phyloP scores from a whole-genome alignment of 2,113 vertebrate species.

The Orientallactaga bullata region DNA sequence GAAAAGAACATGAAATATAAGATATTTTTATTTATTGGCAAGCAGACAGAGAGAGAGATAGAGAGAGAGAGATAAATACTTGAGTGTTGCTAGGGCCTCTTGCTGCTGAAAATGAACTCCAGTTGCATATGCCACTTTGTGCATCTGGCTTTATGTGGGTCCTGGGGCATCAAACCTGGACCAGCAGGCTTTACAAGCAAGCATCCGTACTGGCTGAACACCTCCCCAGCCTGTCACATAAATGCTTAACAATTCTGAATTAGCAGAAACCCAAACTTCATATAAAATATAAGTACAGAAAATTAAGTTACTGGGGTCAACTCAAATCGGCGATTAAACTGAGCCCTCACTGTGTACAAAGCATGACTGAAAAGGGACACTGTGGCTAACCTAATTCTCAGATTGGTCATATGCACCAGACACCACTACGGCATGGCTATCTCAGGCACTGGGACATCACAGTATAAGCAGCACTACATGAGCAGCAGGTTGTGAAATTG shows the following conservation, averaged over 20 bases:
- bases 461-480: neutral
- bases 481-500: neutral
- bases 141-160: too few relatives aligned
- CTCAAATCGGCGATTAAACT: neutral
- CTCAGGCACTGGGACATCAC: neutral
- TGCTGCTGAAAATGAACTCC: too few relatives aligned
- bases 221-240: neutral
- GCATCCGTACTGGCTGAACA: too few relatives aligned
- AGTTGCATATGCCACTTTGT: too few relatives aligned
- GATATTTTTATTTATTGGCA: too few relatives aligned
- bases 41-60: too few relatives aligned
- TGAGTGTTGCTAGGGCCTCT: too few relatives aligned
- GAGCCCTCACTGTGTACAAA: neutral
- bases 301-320: slow-evolving; percentile 19
- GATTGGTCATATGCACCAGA: neutral
- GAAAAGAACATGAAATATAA: neutral
- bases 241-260: neutral
- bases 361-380: neutral
- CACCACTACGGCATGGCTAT: neutral
- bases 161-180: too few relatives aligned
- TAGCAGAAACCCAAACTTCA: slow-evolving; percentile 3
- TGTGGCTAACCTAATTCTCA: neutral
- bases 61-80: too few relatives aligned
- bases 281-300: slow-evolving; percentile 41
- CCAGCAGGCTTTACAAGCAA: too few relatives aligned